Base-by-base conservation (phyloP, 2,888 invertebrate genomes). In the Argynnis bischoffii region DNA sequence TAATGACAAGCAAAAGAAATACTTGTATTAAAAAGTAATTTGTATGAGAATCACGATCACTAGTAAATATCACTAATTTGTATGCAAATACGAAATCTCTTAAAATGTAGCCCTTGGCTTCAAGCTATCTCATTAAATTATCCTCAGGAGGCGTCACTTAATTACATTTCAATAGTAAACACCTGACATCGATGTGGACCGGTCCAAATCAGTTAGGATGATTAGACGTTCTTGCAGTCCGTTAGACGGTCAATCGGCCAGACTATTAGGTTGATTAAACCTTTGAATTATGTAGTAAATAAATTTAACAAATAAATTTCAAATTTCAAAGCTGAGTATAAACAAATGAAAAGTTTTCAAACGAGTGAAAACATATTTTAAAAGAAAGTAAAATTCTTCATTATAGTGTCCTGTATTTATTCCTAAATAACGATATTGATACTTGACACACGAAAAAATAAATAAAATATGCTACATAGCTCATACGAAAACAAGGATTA, bases 141-240 rank as follows among this genome's bases (percentile, higher is more conserved):
- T 21, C 46, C 0, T 1, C 18, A 46, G 47, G 14, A 71, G 78
- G 77, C 76, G 78, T 80, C 78, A 74, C 69, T 80, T 87, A 88
- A 89, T 88, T 85, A 86, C 87, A 82, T 89, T 88, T 85, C 82
- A 78, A 83, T 81, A 79, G 83, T 81, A 81, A 87, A 84, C 81
- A 84, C 83, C 87, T 90, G 88, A 85, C 86, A 83, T 82, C 80
- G 82, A 81, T 84, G 73, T 72, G 67, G 73, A 73, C 77, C 76
- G 76, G 80, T 77, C 77, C 77, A 74, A 57, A 63, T 71, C 72
- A 75, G 75, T 77, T 74, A 72, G 80, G 73, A 79, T 87, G 83
- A 88, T 88, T 83, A 81, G 80, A 79, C 75, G 66, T 71, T 82
- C 84, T 80, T 79, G 80, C 78, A 85, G 86, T 84, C 77, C 77